Base-by-base conservation (phyloP, 1,140 invertebrate species). In the Leptestheria dahalacensis region DNA sequence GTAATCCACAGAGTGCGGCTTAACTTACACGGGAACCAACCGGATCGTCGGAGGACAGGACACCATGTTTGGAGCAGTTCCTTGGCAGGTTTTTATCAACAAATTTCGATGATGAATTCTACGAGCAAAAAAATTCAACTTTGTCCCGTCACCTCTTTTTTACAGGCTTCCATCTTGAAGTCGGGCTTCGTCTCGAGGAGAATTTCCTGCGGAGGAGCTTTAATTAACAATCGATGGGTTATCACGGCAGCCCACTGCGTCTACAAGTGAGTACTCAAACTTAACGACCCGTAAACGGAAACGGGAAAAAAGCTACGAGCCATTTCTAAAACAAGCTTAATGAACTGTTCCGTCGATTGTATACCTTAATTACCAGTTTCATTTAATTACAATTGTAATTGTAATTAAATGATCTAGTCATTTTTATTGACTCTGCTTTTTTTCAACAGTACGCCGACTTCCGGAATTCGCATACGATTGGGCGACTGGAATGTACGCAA, bases 11-110 rank as follows among this genome's bases (percentile, higher is more conserved):
- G 89, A 85, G 73, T 91, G 89, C 67, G 89, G 89, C 0, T 86
- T 91, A 70, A 76, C 89, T 23, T 89, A 84, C 66, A 85, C 86
- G 0, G 76, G 89, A 53, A 88, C 85, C 47, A 91, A 91, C 68
- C 78, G 90, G 64, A 93, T 95, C 62, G 90, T 95, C 1, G 91
- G 91, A n/a, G 90, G 90, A 1, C 85, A 91, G 65, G 85, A 86
- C 48, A 84, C 88, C 0, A 84, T 82, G 60, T 93, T 92, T 68
- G 91, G 88, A 3, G 87, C 86, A 47, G 89, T 93, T 76, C 91
- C 91, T 15, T 95, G 90, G 90, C 89, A 93, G 75, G 79, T 79
- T 66, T 69, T 66, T 64, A 66, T 20, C 21, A 15, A 23, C 51
- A 21, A n/a, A 24, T 2, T 48, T 41, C 15, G 15, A 15, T 41